Percentiles rank a stretch among this genome's conserved stretches.
phyloP scores from a whole-genome alignment of 2,797 vertebrate species.

The Momotus momota region DNA sequence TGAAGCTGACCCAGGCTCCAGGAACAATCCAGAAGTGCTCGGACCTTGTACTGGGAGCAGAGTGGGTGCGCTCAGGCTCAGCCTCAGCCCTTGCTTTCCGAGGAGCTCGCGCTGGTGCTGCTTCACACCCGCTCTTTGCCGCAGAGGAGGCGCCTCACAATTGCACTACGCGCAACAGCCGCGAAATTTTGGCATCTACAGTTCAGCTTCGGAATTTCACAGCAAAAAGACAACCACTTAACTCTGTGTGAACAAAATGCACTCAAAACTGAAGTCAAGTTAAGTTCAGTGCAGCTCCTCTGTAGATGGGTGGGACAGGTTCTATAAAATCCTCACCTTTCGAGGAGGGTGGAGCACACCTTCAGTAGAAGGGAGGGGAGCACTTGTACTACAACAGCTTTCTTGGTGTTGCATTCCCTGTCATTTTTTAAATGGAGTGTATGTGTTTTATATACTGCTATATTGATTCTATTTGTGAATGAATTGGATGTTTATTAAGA shows the following conservation, averaged over 20 bases:
- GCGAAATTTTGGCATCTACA: neutral
- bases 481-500: neutral
- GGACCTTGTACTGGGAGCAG: neutral
- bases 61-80: no score
- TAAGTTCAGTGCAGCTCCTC: neutral
- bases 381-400: neutral
- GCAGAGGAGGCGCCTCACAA: neutral
- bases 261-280: neutral
- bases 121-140: neutral
- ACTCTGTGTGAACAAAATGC: neutral
- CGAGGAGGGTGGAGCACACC: accelerated
- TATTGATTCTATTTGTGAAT: neutral
- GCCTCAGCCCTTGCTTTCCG: neutral
- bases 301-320: neutral
- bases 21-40: no score
- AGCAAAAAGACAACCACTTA: neutral
- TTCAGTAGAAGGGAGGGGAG: neutral
- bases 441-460: neutral
- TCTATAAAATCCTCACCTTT: neutral
- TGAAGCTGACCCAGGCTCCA: neutral
- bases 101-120: neutral
- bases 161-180: neutral
- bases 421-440: neutral
- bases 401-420: neutral
- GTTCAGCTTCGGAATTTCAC: neutral